Conservation (phyloP, 2,797 vertebrate species). For the Paedocypris micromegethes region DNA sequence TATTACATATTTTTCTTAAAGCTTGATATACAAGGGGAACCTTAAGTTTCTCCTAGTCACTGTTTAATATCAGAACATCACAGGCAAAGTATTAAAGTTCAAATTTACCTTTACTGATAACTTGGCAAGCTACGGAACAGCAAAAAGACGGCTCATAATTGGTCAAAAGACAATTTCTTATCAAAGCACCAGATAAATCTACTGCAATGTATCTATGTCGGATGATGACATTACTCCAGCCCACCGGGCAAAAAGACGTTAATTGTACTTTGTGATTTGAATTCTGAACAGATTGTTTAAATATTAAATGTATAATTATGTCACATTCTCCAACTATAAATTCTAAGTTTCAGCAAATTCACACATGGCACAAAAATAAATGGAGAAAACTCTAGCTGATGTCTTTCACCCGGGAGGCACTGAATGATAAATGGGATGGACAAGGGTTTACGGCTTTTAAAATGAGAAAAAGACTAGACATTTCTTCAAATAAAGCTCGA, state of each 20-base stretch:
- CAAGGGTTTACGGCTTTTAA: constrained; percentile 31
- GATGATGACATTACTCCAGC: constrained; percentile 28
- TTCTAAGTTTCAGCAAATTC: constrained; percentile 31
- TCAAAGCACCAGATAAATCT: constrained; percentile 36
- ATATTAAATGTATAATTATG: constrained; percentile 25
- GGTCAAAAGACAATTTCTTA: constrained; percentile 55
- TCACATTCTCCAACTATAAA: constrained; percentile 23
- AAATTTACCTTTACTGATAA: constrained; percentile 76
- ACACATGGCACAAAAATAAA: constrained; percentile 29
- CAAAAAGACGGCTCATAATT: constrained; percentile 65
- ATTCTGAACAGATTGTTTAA: constrained; percentile 35
- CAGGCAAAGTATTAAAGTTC: constrained; percentile 56
- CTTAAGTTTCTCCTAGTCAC: constrained; percentile 34
- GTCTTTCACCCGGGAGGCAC: constrained; percentile 39
- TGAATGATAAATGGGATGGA: constrained; percentile 36
- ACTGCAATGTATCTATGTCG: constrained; percentile 22
- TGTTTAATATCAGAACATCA: constrained; percentile 56
- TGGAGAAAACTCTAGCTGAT: constrained; percentile 32
- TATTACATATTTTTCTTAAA: neutral
- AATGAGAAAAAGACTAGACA: constrained; percentile 30
- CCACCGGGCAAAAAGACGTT: constrained; percentile 40
- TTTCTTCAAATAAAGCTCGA: constrained; percentile 30
- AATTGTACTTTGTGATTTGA: constrained; percentile 31
- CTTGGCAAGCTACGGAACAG: constrained; percentile 74
- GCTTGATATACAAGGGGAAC: constrained; percentile 23